These are phyloP conservation scores for Montipora efflorescens DNA, from an alignment of 64 coral and sea anemone species.

Conservation along the genomic window DNA sequence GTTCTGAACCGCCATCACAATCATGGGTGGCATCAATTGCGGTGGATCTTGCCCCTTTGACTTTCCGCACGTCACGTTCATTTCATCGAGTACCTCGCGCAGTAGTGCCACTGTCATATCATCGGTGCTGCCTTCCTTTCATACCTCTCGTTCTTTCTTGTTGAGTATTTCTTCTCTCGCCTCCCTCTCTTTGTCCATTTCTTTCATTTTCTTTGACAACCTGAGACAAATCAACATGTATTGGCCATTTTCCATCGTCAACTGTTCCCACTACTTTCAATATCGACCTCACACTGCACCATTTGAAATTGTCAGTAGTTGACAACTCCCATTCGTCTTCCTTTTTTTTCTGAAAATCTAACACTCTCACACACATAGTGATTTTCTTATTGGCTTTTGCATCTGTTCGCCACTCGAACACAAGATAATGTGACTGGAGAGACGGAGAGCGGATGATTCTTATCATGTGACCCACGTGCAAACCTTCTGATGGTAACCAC, in stretches of 20 bases:
- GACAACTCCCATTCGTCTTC: neutral
- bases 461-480: conserved; percentile 4
- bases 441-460: conserved; percentile 29
- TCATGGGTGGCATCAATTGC: neutral
- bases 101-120: conserved; percentile 22
- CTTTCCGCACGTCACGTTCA: conserved; percentile 44
- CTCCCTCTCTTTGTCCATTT: neutral
- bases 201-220: neutral
- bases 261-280: neutral
- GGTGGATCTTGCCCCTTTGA: conserved; percentile 28
- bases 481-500: conserved; percentile 43
- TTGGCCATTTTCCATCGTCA: conserved; percentile 18
- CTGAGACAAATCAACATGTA: conserved; percentile 22
- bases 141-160: conserved; percentile 15
- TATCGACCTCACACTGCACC: neutral
- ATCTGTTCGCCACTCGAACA: conserved; percentile 19
- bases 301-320: conserved; percentile 20
- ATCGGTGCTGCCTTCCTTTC: conserved; percentile 3
- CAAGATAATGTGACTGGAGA: conserved; percentile 12
- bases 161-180: neutral
- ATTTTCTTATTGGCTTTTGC: conserved; percentile 11
- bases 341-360: neutral
- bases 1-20: conserved; percentile 13
- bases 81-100: conserved; percentile 33
- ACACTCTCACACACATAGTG: neutral